phyloP scores from a whole-genome alignment of 2,888 invertebrate genomes.

The Epinotia ramella region DNA sequence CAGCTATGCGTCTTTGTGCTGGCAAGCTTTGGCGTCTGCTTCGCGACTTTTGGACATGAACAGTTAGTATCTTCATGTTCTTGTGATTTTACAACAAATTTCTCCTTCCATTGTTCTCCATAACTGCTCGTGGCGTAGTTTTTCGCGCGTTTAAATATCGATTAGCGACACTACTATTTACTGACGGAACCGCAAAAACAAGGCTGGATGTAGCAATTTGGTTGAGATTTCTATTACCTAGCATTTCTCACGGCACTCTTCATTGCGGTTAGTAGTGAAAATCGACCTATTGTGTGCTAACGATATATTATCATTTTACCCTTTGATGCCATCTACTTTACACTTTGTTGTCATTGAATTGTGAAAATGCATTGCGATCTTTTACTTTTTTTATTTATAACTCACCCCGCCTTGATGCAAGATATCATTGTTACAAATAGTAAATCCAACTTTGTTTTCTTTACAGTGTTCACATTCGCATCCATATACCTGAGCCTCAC shows the following conservation, averaged over 20 bases:
- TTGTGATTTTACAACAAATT: slow-evolving; percentile 47
- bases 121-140: slow-evolving; percentile 48
- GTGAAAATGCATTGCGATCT: slow-evolving; percentile 51
- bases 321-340: slow-evolving; percentile 50
- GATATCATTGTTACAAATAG: slow-evolving; percentile 32
- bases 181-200: slow-evolving; percentile 68
- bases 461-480: slow-evolving; percentile 85
- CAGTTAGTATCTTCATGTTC: slow-evolving; percentile 77
- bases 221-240: slow-evolving; percentile 72
- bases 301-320: slow-evolving; percentile 56
- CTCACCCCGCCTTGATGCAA: not conserved
- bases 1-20: slow-evolving; percentile 79
- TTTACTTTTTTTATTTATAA: slow-evolving; percentile 27
- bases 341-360: slow-evolving; percentile 67
- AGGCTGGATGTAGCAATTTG: slow-evolving; percentile 69
- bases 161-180: slow-evolving; percentile 56
- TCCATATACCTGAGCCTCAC: slow-evolving; percentile 82
- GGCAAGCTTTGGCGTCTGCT: slow-evolving; percentile 77
- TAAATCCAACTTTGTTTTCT: slow-evolving; percentile 51
- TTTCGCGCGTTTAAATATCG: slow-evolving; percentile 50
- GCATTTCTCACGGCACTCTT: slow-evolving; percentile 76
- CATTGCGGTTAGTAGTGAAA: slow-evolving; percentile 80
- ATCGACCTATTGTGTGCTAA: slow-evolving; percentile 72
- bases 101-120: slow-evolving; percentile 50
- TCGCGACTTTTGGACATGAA: slow-evolving; percentile 82